A percentile compares a stretch with the other conserved stretches of the same genome.
phyloP scores from a whole-genome alignment of 2,113 vertebrate genomes.

The Periophthalmodon schlosseri region DNA sequence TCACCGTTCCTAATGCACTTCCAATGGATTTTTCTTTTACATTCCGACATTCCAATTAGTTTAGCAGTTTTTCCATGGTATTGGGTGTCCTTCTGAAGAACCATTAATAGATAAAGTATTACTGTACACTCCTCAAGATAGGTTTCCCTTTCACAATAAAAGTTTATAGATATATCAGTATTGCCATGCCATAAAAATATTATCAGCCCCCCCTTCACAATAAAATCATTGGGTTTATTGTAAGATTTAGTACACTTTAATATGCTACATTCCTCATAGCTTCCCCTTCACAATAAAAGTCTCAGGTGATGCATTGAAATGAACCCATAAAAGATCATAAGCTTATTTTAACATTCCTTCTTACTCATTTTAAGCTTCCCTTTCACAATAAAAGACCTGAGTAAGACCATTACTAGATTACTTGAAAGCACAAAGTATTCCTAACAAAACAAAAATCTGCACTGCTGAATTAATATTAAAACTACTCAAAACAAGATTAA shows the following conservation, averaged over 20 bases:
- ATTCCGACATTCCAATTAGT: not conserved
- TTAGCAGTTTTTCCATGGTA: not conserved
- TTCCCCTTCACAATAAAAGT: constrained; percentile 9
- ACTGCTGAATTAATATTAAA: too few relatives aligned
- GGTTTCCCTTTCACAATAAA: not conserved
- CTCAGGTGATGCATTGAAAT: constrained; percentile 11
- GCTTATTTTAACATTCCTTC: not conserved
- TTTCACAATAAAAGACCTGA: not conserved
- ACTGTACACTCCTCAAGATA: not conserved
- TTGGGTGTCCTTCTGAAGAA: not conserved
- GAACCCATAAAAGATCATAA: not conserved
- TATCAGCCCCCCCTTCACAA: not conserved
- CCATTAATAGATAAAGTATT: not conserved
- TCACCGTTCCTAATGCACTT: not conserved
- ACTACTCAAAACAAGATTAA: too few relatives aligned
- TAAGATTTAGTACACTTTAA: not conserved
- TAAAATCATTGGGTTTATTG: constrained; percentile 25
- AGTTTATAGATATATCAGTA: not conserved
- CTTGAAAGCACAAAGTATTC: not conserved
- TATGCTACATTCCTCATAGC: not conserved
- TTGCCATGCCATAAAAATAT: not conserved
- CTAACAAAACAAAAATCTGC: not conserved
- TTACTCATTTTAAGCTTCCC: not conserved
- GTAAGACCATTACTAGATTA: constrained; percentile 15
- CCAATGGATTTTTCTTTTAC: not conserved